Evolutionary conservation across 2,888 invertebrate genomes (phyloP), one percentile per base, ranked within the genome.

Genomic region (Sycophila texana): DNA sequence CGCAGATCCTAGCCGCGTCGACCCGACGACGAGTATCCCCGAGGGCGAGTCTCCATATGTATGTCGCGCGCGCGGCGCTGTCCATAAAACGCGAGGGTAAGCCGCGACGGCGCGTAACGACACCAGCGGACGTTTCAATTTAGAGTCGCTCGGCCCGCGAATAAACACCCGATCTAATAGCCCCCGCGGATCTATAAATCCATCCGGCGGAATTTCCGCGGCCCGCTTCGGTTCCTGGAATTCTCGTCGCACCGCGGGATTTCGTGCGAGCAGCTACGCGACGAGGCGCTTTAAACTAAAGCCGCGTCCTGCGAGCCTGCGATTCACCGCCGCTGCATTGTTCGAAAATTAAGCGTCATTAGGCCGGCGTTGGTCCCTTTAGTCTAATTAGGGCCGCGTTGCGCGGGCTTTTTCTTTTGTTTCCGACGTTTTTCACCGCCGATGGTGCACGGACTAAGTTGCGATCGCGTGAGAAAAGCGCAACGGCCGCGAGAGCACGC

Each of bases 131-230:
- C 84, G 83, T 86, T 85, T 86, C 86, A 86, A 87, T 86, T 86
- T 85, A 85, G 84, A 85, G 84, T n/a, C 53, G 53, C 83, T 80
- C 39, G 26, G 79, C 68, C 80, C 82, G 83, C 84, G 85, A 85
- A 86, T 83, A 84, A 82, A 84, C 82, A 83, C 76, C 80, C 82
- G 80, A 82, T 80, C 82, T 83, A 83, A 83, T 83, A 81, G 83
- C 77, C 72, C 74, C 58, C 74, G 76, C 79, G 75, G 85, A 86
- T 84, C 85, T 84, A 86, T 86, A 86, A 86, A 86, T 86, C 85
- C 84, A 60, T 13, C 30, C 53, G n/a, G 18, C 12, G 47, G 60
- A 49, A 18, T 39, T 65, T 47, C 58, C 14, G 57, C 57, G 20
- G n/a, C 58, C 16, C 26, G 26, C 39, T 5, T 16, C 53, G 16